Base-by-base conservation (phyloP, 2,888 invertebrate species). In the Hybos culiciformis region DNA sequence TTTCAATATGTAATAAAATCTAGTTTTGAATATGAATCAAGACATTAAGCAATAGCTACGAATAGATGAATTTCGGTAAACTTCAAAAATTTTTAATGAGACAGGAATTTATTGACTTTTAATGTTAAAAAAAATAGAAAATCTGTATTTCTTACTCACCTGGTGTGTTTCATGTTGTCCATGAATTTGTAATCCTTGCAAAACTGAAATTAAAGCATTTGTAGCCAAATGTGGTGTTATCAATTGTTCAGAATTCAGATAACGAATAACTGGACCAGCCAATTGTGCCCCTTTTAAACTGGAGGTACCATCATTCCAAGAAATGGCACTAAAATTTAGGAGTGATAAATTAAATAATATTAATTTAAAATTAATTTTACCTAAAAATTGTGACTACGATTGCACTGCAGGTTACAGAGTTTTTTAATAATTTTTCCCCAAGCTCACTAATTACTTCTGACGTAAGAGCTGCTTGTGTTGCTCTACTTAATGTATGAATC, bases 81-180 rank as follows among this genome's bases (percentile, higher is more conserved):
- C n/a, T n/a, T n/a, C n/a, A n/a, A n/a, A n/a, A n/a, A n/a, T n/a
- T n/a, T n/a, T n/a, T n/a, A n/a, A n/a, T n/a, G n/a, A n/a, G n/a
- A n/a, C n/a, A n/a, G n/a, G n/a, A n/a, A n/a, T n/a, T n/a, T n/a
- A n/a, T n/a, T n/a, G n/a, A n/a, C n/a, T n/a, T n/a, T n/a, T n/a
- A n/a, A n/a, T n/a, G n/a, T n/a, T n/a, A n/a, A n/a, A n/a, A n/a
- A n/a, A n/a, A n/a, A n/a, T n/a, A n/a, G n/a, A n/a, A n/a, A n/a
- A n/a, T n/a, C n/a, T n/a, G n/a, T n/a, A n/a, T n/a, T n/a, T n/a
- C n/a, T n/a, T n/a, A n/a, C n/a, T n/a, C 12, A 87, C 83, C 61
- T 85, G 87, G 69, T 86, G 86, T 11, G 83, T 79, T 55, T 92
- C 92, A 61, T 92, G 91, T 58, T 91, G 86, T 0, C 93, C 93